phyloP scores from a whole-genome alignment of 2,113 vertebrate genomes.

The Lepus europaeus region DNA sequence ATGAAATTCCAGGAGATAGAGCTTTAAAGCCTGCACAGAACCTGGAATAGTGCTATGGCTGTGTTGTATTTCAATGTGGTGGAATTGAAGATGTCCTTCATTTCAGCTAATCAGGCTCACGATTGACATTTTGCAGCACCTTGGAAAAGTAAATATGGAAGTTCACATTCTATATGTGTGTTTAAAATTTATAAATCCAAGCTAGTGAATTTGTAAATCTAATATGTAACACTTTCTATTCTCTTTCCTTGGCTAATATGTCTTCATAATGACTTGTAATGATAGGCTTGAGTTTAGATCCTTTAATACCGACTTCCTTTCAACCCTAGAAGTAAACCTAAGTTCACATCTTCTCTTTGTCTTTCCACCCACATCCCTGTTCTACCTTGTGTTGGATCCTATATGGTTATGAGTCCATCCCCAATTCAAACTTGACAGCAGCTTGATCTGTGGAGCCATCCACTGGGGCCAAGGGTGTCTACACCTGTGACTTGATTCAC shows the following conservation, averaged over 20 bases:
- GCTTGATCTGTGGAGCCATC: neutral
- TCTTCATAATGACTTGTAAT: neutral
- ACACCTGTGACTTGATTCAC: neutral
- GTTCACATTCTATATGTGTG: neutral
- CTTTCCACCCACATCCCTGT: neutral
- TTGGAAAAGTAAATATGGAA: neutral
- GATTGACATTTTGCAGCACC: neutral
- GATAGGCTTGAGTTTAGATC: neutral
- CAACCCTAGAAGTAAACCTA: neutral
- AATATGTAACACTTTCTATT: neutral
- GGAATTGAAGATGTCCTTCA: neutral
- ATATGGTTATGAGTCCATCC: neutral
- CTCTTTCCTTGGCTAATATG: neutral
- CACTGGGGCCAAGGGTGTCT: neutral
- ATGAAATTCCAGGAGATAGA: neutral
- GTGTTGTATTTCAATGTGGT: neutral
- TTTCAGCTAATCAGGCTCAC: neutral
- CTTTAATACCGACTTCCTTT: neutral
- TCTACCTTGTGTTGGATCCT: neutral
- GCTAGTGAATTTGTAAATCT: neutral
- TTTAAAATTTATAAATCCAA: neutral
- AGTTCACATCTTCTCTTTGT: neutral
- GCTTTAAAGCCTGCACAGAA: neutral
- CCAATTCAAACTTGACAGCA: neutral
- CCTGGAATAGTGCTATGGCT: neutral